Conservation (phyloP, 2,797 vertebrate species). For the Megalops cyprinoides region DNA sequence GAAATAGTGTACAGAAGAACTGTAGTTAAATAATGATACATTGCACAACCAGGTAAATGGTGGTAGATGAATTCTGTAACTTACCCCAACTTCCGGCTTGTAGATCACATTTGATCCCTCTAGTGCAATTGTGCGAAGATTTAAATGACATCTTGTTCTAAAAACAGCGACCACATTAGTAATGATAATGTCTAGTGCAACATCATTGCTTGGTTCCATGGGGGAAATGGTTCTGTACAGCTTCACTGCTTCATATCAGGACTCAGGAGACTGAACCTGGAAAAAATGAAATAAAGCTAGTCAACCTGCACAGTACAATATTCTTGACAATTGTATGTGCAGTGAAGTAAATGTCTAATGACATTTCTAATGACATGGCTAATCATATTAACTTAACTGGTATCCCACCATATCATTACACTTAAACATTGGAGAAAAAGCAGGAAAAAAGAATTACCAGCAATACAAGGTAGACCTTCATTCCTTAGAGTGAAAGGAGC, state of each 20-base stretch:
- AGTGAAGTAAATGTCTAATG: too few species aligned
- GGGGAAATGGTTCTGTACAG: conserved; percentile 71
- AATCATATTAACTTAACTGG: too few species aligned
- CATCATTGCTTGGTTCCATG: conserved; percentile 96
- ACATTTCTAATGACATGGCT: too few species aligned
- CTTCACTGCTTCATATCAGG: conserved; percentile 53
- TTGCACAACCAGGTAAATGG: too few species aligned
- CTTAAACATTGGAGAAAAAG: too few species aligned
- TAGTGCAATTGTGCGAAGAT: conserved; percentile 94
- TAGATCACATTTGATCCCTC: conserved; percentile 97
- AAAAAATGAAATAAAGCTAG: background rate
- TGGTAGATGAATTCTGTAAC: conserved; percentile 46
- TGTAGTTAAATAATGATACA: too few species aligned
- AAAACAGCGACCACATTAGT: conserved; percentile 98
- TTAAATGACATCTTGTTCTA: conserved; percentile 97
- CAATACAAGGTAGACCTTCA: too few species aligned
- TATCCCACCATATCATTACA: too few species aligned
- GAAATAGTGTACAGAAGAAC: too few species aligned
- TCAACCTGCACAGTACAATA: conserved; percentile 4
- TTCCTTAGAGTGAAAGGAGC: too few species aligned
- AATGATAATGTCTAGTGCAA: conserved; percentile 95
- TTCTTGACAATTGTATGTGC: too few species aligned
- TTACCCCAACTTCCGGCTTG: conserved; percentile 95
- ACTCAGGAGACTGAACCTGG: background rate
- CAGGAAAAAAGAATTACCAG: too few species aligned